Evolutionary conservation across 2,888 invertebrate genomes (phyloP), one percentile per base, ranked within the genome.

Genomic region (Lasioglossum lativentre): DNA sequence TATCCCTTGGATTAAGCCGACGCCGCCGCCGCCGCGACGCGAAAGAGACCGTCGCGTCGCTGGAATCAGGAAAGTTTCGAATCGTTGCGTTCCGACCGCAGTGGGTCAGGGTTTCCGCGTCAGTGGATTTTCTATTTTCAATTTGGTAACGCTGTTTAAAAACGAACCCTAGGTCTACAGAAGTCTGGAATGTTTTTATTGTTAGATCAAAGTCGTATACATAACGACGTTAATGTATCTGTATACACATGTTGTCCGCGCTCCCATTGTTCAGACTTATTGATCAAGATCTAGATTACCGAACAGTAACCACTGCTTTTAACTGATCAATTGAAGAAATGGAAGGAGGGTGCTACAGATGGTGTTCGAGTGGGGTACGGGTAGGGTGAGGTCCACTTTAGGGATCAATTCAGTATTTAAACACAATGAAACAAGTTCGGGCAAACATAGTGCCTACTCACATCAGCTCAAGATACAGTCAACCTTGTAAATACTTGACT

Each of bases 91-190:
- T 59, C 56, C 14, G 34, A 12, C n/a, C 34, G 59, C 59, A 73
- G 73, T 78, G 59, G 78, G 85, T 86, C 78, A 74, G 52, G 38
- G 71, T 14, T 66, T 76, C n/a, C n/a, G n/a, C n/a, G n/a, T n/a
- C n/a, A n/a, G n/a, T n/a, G n/a, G n/a, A n/a, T n/a, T n/a, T n/a
- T n/a, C n/a, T 30, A 4, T n/a, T 40, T 8, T 8, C 8, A 40
- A 40, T 40, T 40, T 40, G 6, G 38, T 40, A 40, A 40, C 38
- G 38, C 38, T 40, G 38, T 5, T 40, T 40, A 5, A 40, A 40
- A 40, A 40, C 8, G 8, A 8, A 42, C 34, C 34, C 34, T 3
- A 34, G 34, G 34, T 6, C 34, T 34, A 66, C 6, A 19, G 5
- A 16, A 66, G 19, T 19, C 6, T 34, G 3, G 3, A 10, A 23